Conservation (phyloP, 2,113 vertebrate species). For the Nibea albiflora region DNA sequence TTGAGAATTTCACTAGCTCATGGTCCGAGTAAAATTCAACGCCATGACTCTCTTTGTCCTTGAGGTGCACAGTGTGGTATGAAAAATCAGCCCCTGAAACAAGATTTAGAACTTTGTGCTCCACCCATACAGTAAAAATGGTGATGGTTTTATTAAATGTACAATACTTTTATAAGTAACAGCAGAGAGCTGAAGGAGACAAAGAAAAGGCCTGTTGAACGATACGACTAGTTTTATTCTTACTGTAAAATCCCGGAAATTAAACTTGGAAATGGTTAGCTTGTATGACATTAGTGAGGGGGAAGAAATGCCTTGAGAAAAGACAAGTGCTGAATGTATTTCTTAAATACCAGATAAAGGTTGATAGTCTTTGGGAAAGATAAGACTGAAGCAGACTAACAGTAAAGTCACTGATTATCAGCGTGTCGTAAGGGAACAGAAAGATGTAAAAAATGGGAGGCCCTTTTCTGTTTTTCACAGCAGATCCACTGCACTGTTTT, state of each 20-base stretch:
- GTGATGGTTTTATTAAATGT: background rate
- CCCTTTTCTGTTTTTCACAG: background rate
- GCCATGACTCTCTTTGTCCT: background rate
- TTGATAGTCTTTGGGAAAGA: background rate
- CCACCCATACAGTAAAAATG: background rate
- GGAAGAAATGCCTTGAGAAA: background rate
- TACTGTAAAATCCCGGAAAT: background rate
- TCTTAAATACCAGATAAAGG: background rate
- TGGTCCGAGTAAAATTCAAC: background rate
- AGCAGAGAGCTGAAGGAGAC: background rate
- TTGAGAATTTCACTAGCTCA: background rate
- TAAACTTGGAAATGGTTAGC: background rate
- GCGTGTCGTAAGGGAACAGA: background rate
- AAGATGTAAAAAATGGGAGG: background rate
- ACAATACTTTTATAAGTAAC: background rate
- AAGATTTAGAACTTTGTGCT: background rate
- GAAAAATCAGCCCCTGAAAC: background rate
- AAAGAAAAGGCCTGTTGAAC: background rate
- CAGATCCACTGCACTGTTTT: conserved; percentile 3
- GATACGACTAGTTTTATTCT: background rate
- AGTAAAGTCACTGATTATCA: background rate
- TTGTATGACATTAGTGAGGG: background rate
- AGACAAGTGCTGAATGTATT: background rate
- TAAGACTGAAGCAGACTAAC: background rate
- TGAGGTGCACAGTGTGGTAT: background rate